A percentile compares a stretch with the other conserved stretches of the same genome.
Conservation (phyloP, 1,140 invertebrate species). For the Manduca sexta region DNA sequence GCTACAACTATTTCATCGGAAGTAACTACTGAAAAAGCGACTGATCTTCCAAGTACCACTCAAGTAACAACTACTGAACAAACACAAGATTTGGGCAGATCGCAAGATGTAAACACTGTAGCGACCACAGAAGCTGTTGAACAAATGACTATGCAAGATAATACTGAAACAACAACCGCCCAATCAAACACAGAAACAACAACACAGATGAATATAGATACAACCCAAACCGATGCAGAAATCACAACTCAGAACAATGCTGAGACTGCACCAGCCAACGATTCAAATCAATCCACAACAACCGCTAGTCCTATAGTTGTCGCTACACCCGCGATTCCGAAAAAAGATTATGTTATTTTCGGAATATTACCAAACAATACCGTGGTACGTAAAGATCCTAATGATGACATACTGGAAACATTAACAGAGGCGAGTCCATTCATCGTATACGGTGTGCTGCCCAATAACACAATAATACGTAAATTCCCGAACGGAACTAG, state of each 20-base stretch:
- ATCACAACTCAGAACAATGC: slow-evolving; percentile 7
- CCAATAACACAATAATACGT: slow-evolving; percentile 81
- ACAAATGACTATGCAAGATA: too few relatives aligned
- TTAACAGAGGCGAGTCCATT: slow-evolving; percentile 80
- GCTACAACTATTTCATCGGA: slow-evolving; percentile 3
- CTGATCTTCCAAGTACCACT: slow-evolving; percentile 27
- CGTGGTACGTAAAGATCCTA: slow-evolving; percentile 81
- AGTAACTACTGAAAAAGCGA: slow-evolving; percentile 6
- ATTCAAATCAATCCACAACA: slow-evolving; percentile 31
- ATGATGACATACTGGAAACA: slow-evolving; percentile 76
- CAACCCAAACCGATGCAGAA: slow-evolving; percentile 35
- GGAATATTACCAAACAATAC: slow-evolving; percentile 83
- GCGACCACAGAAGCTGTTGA: too few relatives aligned
- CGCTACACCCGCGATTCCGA: slow-evolving; percentile 56
- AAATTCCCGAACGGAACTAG: slow-evolving; percentile 83
- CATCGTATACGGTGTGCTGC: slow-evolving; percentile 81
- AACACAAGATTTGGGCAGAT: too few relatives aligned
- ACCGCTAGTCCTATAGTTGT: slow-evolving; percentile 28
- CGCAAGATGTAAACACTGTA: too few relatives aligned
- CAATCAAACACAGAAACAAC: slow-evolving; percentile 29
- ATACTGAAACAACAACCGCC: slow-evolving; percentile 33
- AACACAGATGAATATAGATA: slow-evolving; percentile 30
- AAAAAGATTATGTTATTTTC: slow-evolving; percentile 80
- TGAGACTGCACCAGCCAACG: slow-evolving; percentile 25
- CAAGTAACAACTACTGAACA: slow-evolving; percentile 25